A percentile compares a stretch with the other conserved stretches of the same genome.
Conservation (phyloP, 2,113 vertebrate genomes). For the Scortum barcoo region DNA sequence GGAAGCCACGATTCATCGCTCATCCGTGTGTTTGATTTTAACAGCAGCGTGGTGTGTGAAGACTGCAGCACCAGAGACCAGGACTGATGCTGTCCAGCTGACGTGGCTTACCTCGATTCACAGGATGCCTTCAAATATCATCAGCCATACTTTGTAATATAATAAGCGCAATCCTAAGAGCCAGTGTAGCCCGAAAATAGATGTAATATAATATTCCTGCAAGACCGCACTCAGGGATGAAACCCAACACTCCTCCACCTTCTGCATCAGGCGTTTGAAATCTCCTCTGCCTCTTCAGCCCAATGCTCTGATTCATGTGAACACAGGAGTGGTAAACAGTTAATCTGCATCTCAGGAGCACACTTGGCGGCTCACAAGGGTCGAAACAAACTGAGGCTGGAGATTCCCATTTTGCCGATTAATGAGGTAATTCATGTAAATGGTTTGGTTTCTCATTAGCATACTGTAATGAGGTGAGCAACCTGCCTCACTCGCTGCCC, state of each 20-base stretch:
- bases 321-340: constrained; percentile 3
- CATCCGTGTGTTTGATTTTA: not conserved
- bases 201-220: constrained; percentile 23
- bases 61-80: not conserved
- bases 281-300: constrained; percentile 22
- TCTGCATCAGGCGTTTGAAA: constrained; percentile 2
- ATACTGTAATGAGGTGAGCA: constrained; percentile 51
- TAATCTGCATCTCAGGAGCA: constrained; percentile 22
- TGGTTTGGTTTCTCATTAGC: constrained; percentile 55
- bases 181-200: constrained; percentile 19
- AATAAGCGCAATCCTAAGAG: not conserved
- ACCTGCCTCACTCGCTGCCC: constrained; percentile 9
- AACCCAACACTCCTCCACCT: constrained; percentile 16
- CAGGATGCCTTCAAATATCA: not conserved
- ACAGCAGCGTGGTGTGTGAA: not conserved
- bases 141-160: not conserved
- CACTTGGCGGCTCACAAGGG: not conserved
- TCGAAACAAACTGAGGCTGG: constrained; percentile 16
- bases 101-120: not conserved
- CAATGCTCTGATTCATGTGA: constrained; percentile 5
- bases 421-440: constrained; percentile 56
- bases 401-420: constrained; percentile 35
- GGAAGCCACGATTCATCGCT: not conserved
- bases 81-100: not conserved
- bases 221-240: constrained; percentile 25